These are phyloP conservation scores for Drosophila neotestacea DNA, from an alignment of 2,888 invertebrate genomes.

Conservation along the genomic window DNA sequence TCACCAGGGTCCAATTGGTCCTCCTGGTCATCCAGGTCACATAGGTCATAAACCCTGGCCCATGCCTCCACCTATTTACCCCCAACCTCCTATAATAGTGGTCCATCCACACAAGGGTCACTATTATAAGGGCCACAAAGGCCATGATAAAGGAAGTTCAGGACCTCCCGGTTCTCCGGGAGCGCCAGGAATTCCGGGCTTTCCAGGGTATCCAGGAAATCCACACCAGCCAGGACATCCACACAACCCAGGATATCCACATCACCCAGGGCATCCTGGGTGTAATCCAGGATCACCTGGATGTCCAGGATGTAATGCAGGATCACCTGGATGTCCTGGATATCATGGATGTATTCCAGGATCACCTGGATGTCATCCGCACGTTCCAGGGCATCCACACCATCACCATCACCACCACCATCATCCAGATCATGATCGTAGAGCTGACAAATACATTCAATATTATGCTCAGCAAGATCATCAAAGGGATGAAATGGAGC, in stretches of 20 bases:
- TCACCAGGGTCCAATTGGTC: constrained; percentile 41
- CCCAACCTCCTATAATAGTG: constrained; percentile 41
- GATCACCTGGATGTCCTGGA: constrained; percentile 11
- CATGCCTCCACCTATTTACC: constrained; percentile 31
- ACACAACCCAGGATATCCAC: constrained; percentile 18
- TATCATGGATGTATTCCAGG: constrained; percentile 18
- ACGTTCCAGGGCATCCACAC: background rate
- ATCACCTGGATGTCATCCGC: constrained; percentile 6
- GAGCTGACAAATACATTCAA: constrained; percentile 10
- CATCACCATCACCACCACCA: background rate
- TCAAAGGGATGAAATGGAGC: constrained; percentile 8
- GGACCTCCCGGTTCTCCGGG: constrained; percentile 28
- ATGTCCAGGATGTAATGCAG: constrained; percentile 9
- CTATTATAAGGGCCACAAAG: constrained; percentile 31
- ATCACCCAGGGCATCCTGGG: constrained; percentile 17
- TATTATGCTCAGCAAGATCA: constrained; percentile 13
- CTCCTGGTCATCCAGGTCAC: constrained; percentile 36
- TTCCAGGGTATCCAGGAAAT: constrained; percentile 19
- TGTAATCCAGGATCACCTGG: constrained; percentile 19
- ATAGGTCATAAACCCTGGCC: constrained; percentile 29
- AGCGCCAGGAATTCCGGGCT: constrained; percentile 27
- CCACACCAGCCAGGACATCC: constrained; percentile 27
- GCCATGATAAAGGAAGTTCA: constrained; percentile 11
- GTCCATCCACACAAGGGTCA: constrained; percentile 32
- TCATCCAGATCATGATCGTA: background rate